Evolutionary conservation across 2,888 invertebrate species (phyloP).

Genomic region (Drosophila pseudotalamancana): DNA sequence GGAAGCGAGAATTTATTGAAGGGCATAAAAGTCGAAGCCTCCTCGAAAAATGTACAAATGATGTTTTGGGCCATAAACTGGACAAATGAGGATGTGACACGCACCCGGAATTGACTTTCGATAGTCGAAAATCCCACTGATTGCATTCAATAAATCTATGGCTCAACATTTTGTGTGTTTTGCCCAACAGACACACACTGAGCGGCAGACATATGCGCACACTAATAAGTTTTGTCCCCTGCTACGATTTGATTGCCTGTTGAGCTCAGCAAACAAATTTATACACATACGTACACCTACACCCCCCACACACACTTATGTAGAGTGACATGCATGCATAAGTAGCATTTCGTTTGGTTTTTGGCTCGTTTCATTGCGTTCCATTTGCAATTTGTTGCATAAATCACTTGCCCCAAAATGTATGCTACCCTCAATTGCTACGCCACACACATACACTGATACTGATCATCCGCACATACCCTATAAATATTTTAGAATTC

Average conservation of each 20-base stretch:
- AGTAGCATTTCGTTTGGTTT: conserved; percentile 53
- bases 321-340: conserved; percentile 59
- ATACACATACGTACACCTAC: conserved; percentile 18
- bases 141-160: conserved; percentile 74
- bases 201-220: conserved; percentile 29
- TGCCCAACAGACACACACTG: too few species aligned
- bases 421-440: conserved; percentile 43
- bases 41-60: conserved; percentile 55
- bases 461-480: not conserved
- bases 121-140: conserved; percentile 72
- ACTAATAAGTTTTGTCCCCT: conserved; percentile 61
- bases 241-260: conserved; percentile 52
- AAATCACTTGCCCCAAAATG: conserved; percentile 60
- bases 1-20: conserved; percentile 74
- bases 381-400: conserved; percentile 67
- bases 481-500: conserved; percentile 74
- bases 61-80: conserved; percentile 69
- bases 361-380: conserved; percentile 43
- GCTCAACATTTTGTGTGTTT: conserved; percentile 66
- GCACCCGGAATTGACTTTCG: conserved; percentile 78
- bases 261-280: conserved; percentile 30
- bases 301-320: conserved; percentile 4
- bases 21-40: conserved; percentile 63
- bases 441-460: conserved; percentile 2
- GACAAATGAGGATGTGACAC: conserved; percentile 78